Base-by-base conservation (phyloP, 2,113 vertebrate species). In the Neofelis nebulosa region DNA sequence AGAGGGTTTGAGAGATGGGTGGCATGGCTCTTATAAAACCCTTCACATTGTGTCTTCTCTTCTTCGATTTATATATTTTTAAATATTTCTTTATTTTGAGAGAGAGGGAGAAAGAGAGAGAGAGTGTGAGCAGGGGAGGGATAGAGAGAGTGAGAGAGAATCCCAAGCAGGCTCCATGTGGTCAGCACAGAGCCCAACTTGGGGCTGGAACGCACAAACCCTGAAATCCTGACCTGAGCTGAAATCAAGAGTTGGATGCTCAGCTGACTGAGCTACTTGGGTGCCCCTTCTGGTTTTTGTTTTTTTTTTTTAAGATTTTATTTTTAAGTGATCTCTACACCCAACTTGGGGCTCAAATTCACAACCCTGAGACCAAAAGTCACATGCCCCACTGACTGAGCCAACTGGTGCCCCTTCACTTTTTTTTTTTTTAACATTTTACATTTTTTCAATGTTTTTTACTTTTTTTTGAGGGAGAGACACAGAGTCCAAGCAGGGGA, bases 101-200 rank as follows among this genome's bases (percentile, higher is more conserved):
- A 74, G 38, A 27, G 21, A 25, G 23, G 8, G 38, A 3, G 2
- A 38, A 38, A 3, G 0, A 10, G 38, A 3, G 2, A 38, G n/a
- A 3, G 0, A 3, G 38, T 74, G 36, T 74, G 23, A 74, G 73
- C 41, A 74, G 38, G 2, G 0, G 73, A 41, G 38, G 23, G 12
- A 41, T 21, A 61, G 57, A 61, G 16, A 55, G 16, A 41, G 71
- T 14, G 73, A 25, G 38, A 74, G 38, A 74, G 73, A 45, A 74
- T 29, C 73, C 41, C 23, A 74, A 45, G 38, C 23, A 74, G 73
- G 41, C 38, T 27, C 12, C 5, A 45, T 4, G 27, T 4, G 7
- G 73, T 61, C 57, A 45, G 38, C 73, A 38, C 38, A 45, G 38
- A 74, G 38, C 73, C 73, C 6, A 3, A 41, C 7, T 3, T 25